phyloP scores from a whole-genome alignment of 2,888 invertebrate genomes.

The Zeuzera pyrina region DNA sequence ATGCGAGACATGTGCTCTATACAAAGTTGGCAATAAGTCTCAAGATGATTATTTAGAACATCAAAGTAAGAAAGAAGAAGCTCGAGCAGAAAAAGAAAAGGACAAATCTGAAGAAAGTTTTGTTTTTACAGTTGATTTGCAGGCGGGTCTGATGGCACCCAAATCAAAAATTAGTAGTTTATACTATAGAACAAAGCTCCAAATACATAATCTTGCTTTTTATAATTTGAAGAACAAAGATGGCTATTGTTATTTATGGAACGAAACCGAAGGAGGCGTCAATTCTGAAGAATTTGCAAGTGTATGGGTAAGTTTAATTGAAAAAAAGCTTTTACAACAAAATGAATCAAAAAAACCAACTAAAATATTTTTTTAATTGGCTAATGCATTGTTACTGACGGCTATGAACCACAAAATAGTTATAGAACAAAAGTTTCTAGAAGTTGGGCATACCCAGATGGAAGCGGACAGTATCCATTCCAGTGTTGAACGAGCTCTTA shows the following conservation, averaged over 20 bases:
- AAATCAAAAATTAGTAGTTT: slow-evolving; percentile 9
- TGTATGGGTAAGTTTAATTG: slow-evolving; percentile 8
- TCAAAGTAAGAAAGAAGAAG: slow-evolving; percentile 11
- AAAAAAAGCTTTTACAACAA: slow-evolving; percentile 7
- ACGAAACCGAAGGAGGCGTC: slow-evolving; percentile 9
- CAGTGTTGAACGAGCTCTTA: slow-evolving; percentile 4
- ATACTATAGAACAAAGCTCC: slow-evolving; percentile 14
- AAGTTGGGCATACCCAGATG: slow-evolving; percentile 8
- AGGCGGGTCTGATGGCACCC: slow-evolving; percentile 11
- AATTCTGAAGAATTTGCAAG: slow-evolving; percentile 11
- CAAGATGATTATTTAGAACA: slow-evolving; percentile 3
- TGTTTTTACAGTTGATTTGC: slow-evolving; percentile 12
- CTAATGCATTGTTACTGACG: slow-evolving; percentile 4
- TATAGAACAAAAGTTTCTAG: slow-evolving; percentile 8
- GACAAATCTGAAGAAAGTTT: slow-evolving; percentile 9
- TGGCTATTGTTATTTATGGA: slow-evolving; percentile 12
- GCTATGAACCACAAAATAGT: slow-evolving; percentile 7
- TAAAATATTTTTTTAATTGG: slow-evolving; percentile 10
- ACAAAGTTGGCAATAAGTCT: slow-evolving; percentile 4
- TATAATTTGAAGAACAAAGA: slow-evolving; percentile 10
- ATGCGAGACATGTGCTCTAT: slow-evolving; percentile 7
- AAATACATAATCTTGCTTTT: slow-evolving; percentile 9
- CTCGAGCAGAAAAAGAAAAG: slow-evolving; percentile 11
- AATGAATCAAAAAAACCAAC: slow-evolving; percentile 5
- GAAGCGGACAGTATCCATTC: slow-evolving; percentile 6